phyloP scores from a whole-genome alignment of 2,113 vertebrate genomes.

The Hoplias malabaricus region DNA sequence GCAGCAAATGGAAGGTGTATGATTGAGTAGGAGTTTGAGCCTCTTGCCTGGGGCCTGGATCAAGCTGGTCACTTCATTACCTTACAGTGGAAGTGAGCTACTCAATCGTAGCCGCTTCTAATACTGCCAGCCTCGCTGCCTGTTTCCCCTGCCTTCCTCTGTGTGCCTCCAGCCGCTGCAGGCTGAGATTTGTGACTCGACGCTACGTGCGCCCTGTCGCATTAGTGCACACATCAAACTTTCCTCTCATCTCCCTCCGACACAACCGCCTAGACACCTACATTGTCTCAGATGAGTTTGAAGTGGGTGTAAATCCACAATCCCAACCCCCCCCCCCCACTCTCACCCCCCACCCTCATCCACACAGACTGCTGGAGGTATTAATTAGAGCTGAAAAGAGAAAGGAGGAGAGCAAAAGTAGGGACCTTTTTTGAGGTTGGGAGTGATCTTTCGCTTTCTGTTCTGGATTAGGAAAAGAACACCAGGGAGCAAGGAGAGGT shows the following conservation, averaged over 20 bases:
- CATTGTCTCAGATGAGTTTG: slow-evolving; percentile 39
- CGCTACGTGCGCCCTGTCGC: slow-evolving; percentile 71
- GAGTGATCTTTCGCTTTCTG: not conserved
- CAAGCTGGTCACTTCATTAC: not conserved
- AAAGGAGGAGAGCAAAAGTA: not conserved
- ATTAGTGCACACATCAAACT: slow-evolving; percentile 71
- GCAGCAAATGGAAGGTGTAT: not conserved
- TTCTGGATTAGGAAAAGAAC: not conserved
- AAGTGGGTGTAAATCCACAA: slow-evolving; percentile 44
- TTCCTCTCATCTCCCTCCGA: slow-evolving; percentile 13
- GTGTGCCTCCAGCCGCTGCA: slow-evolving; percentile 29
- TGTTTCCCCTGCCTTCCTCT: slow-evolving; percentile 55
- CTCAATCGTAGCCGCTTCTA: not conserved
- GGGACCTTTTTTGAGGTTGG: slow-evolving; percentile 14
- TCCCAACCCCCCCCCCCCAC: slow-evolving; percentile 36
- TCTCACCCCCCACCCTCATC: slow-evolving; percentile 43
- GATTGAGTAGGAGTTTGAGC: not conserved
- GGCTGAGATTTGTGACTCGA: slow-evolving; percentile 72
- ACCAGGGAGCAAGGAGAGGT: slow-evolving; percentile 25
- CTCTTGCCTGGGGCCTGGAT: not conserved
- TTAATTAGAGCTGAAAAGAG: slow-evolving; percentile 36
- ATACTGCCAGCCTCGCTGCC: slow-evolving; percentile 58
- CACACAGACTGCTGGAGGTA: slow-evolving; percentile 45
- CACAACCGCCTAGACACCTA: slow-evolving; percentile 56
- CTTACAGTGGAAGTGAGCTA: not conserved